These are phyloP conservation scores for Tragopan temminckii DNA, from an alignment of 2,797 vertebrate species.

Conservation along the genomic window DNA sequence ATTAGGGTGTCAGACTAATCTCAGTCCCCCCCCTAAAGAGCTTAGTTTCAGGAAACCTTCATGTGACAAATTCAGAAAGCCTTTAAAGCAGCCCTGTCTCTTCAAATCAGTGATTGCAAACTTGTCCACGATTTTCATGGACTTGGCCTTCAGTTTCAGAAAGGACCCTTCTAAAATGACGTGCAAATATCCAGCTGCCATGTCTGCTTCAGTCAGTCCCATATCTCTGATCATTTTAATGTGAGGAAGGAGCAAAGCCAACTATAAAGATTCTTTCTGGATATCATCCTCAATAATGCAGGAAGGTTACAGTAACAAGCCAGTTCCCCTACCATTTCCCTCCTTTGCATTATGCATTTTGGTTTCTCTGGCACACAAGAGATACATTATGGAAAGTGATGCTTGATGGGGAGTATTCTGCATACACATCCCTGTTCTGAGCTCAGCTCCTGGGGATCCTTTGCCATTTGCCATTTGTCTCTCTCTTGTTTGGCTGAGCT, in stretches of 20 bases:
- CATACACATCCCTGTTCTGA: neutral
- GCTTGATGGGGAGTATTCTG: neutral
- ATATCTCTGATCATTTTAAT: neutral
- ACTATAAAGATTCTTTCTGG: neutral
- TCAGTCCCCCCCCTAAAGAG: neutral
- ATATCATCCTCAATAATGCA: neutral
- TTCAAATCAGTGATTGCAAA: neutral
- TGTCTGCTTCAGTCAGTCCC: neutral
- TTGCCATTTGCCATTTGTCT: neutral
- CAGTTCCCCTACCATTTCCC: neutral
- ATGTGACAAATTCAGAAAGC: neutral
- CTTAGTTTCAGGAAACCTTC: conserved; percentile 29
- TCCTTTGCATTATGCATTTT: neutral
- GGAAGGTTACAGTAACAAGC: neutral
- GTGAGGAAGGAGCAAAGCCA: neutral
- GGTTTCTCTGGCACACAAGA: neutral
- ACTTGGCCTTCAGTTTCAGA: neutral
- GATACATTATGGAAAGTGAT: neutral
- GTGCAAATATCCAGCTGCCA: neutral
- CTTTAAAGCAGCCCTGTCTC: neutral
- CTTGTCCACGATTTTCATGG: neutral
- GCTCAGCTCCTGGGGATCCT: fast-evolving
- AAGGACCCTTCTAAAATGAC: neutral
- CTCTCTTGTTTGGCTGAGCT: neutral
- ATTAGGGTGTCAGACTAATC: neutral